Percentiles rank a stretch among this genome's conserved stretches.
These are phyloP conservation scores for Falco naumanni DNA, from an alignment of 2,797 vertebrate species.

Conservation along the genomic window DNA sequence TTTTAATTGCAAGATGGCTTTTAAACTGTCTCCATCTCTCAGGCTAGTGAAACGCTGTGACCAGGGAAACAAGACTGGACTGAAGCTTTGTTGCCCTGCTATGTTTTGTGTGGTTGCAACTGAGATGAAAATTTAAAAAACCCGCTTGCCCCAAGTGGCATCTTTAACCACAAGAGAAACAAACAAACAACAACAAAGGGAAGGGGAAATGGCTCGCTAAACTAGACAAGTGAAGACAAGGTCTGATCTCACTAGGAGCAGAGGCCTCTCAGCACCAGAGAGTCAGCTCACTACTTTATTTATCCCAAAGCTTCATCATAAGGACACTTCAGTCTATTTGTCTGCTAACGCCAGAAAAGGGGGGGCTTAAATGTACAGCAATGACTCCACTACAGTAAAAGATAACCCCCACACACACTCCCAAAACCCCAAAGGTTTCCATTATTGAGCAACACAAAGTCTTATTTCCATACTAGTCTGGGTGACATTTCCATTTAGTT, in stretches of 20 bases:
- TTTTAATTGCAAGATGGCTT: constrained; percentile 65
- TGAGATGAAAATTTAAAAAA: neutral
- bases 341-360: constrained; percentile 8
- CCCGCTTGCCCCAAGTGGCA: neutral
- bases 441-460: constrained; percentile 38
- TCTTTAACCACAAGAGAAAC: constrained; percentile 34
- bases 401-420: neutral
- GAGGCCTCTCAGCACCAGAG: neutral
- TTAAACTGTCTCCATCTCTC: constrained; percentile 57
- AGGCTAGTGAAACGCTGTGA: constrained; percentile 30
- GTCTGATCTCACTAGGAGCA: neutral
- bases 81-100: neutral
- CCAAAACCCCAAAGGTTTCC: neutral
- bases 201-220: constrained; percentile 14
- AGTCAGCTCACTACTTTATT: constrained; percentile 36
- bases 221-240: neutral
- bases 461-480: constrained; percentile 61
- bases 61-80: neutral
- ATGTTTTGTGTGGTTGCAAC: neutral
- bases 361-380: neutral
- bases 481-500: constrained; percentile 74
- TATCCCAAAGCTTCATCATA: neutral
- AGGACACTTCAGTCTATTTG: constrained; percentile 36
- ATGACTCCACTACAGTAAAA: neutral
- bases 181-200: constrained; percentile 29